Evolutionary conservation across 2,113 vertebrate species (phyloP).

Genomic region (Monopterus albus): DNA sequence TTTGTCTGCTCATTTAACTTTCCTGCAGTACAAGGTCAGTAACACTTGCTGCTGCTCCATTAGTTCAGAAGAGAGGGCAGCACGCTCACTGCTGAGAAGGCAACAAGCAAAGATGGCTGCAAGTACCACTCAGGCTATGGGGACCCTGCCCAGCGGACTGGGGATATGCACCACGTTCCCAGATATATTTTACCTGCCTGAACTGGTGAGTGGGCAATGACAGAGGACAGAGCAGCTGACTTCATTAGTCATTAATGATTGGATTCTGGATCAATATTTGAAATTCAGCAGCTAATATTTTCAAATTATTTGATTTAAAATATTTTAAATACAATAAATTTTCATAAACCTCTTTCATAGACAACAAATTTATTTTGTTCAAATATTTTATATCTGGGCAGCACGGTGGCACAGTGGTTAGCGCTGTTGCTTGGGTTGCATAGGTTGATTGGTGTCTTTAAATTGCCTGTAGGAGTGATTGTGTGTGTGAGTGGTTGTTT

Average conservation of each 20-base stretch:
- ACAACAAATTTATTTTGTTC: no score
- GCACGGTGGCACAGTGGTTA: no score
- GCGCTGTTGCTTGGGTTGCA: no score
- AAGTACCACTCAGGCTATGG: conserved; percentile 69
- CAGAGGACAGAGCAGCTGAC: not conserved
- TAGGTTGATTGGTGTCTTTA: no score
- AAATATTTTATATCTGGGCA: no score
- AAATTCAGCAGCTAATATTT: not conserved
- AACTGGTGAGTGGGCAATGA: conserved; percentile 71
- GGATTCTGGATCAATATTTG: not conserved
- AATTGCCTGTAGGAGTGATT: no score
- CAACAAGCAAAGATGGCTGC: conserved; percentile 74
- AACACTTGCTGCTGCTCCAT: conserved; percentile 50
- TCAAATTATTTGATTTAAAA: not conserved
- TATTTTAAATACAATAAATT: no score
- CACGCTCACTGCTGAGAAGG: conserved; percentile 22
- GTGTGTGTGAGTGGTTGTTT: no score
- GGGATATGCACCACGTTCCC: conserved; percentile 76
- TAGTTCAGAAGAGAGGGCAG: conserved; percentile 38
- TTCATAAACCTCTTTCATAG: no score
- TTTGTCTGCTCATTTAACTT: conserved; percentile 55
- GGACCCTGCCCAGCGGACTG: conserved; percentile 77
- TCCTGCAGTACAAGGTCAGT: conserved; percentile 59
- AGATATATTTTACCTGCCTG: conserved; percentile 82
- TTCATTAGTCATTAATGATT: not conserved